phyloP scores from a whole-genome alignment of 2,888 invertebrate species.

The Cremastinae sp. region DNA sequence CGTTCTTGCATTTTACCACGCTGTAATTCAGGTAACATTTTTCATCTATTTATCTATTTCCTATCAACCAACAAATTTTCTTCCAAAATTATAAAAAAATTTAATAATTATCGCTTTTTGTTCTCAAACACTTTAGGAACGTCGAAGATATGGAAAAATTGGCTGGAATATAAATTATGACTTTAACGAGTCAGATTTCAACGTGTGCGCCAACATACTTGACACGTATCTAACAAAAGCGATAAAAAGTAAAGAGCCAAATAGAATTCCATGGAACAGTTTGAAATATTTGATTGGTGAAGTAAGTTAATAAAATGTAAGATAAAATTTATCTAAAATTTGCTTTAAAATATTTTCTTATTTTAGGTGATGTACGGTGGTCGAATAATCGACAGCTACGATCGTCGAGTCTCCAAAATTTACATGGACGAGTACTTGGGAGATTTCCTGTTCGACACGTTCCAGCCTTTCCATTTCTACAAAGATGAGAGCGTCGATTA shows the following conservation, averaged over 20 bases:
- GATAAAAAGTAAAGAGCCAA: constrained; percentile 81
- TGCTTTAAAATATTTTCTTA: constrained; percentile 20
- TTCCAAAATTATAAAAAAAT: too few species aligned
- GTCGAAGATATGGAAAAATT: constrained; percentile 95
- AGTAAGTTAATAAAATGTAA: constrained; percentile 80
- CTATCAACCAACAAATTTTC: too few species aligned
- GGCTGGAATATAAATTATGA: constrained; percentile 97
- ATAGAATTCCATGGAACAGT: constrained; percentile 92
- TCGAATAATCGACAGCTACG: constrained; percentile 94
- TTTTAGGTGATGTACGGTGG: constrained; percentile 95
- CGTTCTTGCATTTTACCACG: constrained; percentile 95
- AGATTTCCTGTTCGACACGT: constrained; percentile 94
- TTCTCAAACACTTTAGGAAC: constrained; percentile 83
- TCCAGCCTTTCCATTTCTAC: constrained; percentile 95
- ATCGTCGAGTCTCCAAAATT: constrained; percentile 90
- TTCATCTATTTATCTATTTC: too few species aligned
- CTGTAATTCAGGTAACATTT: constrained; percentile 91
- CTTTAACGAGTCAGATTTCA: constrained; percentile 96
- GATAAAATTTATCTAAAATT: neutral
- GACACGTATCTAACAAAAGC: constrained; percentile 91
- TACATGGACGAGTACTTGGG: constrained; percentile 98
- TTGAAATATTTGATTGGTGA: constrained; percentile 96
- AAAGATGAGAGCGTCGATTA: constrained; percentile 88
- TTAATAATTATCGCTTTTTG: neutral
- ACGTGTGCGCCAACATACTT: constrained; percentile 92